These are phyloP conservation scores for Rousettus madagascariensis DNA, from an alignment of 2,797 vertebrate genomes.

Conservation along the genomic window DNA sequence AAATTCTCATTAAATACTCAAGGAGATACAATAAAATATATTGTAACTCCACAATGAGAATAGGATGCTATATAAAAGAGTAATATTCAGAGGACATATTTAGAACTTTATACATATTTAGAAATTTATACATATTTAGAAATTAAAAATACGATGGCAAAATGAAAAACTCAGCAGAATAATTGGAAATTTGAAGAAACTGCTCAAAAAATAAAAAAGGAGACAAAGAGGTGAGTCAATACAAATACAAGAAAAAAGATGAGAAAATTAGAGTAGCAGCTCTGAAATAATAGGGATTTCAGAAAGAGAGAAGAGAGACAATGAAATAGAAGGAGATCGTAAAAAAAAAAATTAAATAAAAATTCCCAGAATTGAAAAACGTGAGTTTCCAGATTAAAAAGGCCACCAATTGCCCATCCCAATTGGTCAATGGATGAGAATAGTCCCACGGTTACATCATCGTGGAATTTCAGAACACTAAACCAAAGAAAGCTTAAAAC, in stretches of 20 bases:
- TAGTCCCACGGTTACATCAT: neutral
- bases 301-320: neutral
- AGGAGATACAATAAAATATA: slow-evolving; percentile 1
- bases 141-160: neutral
- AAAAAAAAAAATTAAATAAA: slow-evolving; percentile 36
- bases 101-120: neutral
- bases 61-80: neutral
- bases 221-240: neutral
- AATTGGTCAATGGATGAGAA: neutral
- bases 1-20: neutral
- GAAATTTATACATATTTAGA: too few relatives aligned
- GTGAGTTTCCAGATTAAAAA: neutral
- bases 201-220: neutral
- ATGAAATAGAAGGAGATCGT: neutral
- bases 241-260: neutral
- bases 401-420: neutral
- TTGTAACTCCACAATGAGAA: neutral
- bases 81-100: neutral
- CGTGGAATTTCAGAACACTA: neutral
- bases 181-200: slow-evolving; percentile 8
- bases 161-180: neutral
- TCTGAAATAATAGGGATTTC: neutral
- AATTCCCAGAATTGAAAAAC: slow-evolving; percentile 28
- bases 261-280: neutral
- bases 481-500: slow-evolving; percentile 3